Conservation (phyloP, 1,140 invertebrate genomes). For the Ostrea edulis region DNA sequence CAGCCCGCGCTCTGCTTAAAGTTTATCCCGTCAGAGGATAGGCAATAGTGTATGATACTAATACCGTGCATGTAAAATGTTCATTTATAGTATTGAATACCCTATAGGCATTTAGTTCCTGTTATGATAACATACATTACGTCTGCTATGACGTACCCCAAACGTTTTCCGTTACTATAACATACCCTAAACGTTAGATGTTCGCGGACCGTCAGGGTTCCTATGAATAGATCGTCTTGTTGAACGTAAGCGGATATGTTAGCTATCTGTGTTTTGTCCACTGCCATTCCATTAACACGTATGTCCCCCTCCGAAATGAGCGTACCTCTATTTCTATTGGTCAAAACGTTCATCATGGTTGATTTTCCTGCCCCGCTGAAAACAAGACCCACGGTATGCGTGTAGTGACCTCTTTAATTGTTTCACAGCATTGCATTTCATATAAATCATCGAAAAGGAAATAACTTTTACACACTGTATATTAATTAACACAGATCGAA, state of each 20-base stretch:
- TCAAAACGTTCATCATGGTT: constrained; percentile 94
- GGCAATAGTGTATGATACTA: no score
- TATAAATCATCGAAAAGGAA: not conserved
- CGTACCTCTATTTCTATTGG: constrained; percentile 87
- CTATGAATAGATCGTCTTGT: constrained; percentile 85
- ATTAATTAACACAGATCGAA: no score
- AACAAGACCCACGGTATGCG: constrained; percentile 29
- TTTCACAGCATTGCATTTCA: not conserved
- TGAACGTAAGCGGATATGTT: constrained; percentile 95
- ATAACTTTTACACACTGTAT: no score
- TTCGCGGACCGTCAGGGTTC: constrained; percentile 82
- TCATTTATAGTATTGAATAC: no score
- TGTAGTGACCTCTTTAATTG: not conserved
- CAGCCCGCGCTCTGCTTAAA: no score
- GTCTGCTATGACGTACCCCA: no score
- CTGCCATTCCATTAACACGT: constrained; percentile 76
- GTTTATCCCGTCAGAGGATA: no score
- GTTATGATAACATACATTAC: no score
- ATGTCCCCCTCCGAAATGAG: constrained; percentile 86
- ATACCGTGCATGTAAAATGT: no score
- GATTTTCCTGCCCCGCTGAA: constrained; percentile 96
- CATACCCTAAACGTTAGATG: constrained; percentile 81
- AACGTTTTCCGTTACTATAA: not conserved
- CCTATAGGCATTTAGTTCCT: no score
- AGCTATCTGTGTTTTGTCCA: constrained; percentile 79